Evolutionary conservation across 2,797 vertebrate species (phyloP).

Genomic region (Sebastes dallii): DNA sequence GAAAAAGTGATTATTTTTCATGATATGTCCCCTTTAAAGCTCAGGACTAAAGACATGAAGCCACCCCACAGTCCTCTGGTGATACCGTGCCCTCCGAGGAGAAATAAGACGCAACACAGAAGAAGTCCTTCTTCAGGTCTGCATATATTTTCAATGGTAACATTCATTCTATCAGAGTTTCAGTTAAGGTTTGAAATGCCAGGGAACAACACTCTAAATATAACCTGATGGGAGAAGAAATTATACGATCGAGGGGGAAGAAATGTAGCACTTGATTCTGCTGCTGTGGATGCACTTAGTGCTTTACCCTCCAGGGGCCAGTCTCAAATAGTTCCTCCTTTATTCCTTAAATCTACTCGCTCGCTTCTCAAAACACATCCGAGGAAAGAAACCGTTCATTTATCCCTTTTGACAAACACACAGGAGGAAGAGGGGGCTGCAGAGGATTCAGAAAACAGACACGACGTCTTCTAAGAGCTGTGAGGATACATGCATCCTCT

Average conservation of each 20-base stretch:
- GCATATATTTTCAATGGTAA: slow-evolving; percentile 81
- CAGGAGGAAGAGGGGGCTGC: neutral
- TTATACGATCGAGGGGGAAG: slow-evolving; percentile 2
- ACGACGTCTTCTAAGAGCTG: slow-evolving; percentile 2
- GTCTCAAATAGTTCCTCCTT: slow-evolving; percentile 8
- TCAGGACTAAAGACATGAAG: neutral
- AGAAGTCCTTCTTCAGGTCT: slow-evolving; percentile 69
- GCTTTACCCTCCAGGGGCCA: slow-evolving; percentile 29
- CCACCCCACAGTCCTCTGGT: too few species aligned
- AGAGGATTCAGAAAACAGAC: slow-evolving; percentile 21
- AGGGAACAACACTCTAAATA: slow-evolving; percentile 48
- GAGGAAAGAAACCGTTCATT: slow-evolving; percentile 17
- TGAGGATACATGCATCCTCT: slow-evolving; percentile 25
- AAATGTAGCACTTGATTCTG: slow-evolving; percentile 22
- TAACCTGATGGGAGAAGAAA: slow-evolving; percentile 34
- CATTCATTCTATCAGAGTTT: slow-evolving; percentile 78
- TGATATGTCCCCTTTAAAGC: neutral
- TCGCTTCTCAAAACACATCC: slow-evolving; percentile 11
- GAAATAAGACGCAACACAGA: slow-evolving; percentile 60
- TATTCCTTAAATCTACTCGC: slow-evolving; percentile 1
- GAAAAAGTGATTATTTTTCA: too few species aligned
- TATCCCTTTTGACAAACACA: slow-evolving; percentile 30
- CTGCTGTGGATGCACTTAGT: slow-evolving; percentile 25
- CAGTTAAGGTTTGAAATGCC: slow-evolving; percentile 64
- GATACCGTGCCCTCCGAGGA: neutral